A percentile compares a stretch with the other conserved stretches of the same genome.
These are phyloP conservation scores for Xylota sylvarum DNA, from an alignment of 2,888 invertebrate genomes.

Conservation along the genomic window DNA sequence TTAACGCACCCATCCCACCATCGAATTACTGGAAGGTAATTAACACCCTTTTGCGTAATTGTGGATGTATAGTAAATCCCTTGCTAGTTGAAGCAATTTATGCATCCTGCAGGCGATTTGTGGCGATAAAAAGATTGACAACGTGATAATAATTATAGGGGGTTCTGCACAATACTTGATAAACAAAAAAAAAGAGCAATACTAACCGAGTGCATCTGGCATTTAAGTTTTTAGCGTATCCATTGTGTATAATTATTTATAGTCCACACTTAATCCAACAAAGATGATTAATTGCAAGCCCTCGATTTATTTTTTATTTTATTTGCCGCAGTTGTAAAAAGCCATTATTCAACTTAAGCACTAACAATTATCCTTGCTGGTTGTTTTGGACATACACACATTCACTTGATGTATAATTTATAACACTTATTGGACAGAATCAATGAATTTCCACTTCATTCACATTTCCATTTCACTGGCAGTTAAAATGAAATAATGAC, in stretches of 20 bases:
- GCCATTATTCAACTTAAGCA: conserved; percentile 24
- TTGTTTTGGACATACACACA: conserved; percentile 1
- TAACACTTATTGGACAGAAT: conserved; percentile 29
- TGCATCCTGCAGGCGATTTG: neutral
- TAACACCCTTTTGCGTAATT: conserved; percentile 49
- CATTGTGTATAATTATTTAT: conserved; percentile 51
- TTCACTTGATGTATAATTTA: conserved; percentile 40
- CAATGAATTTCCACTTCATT: conserved; percentile 38
- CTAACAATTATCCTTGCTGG: conserved; percentile 25
- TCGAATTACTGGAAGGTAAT: conserved; percentile 56
- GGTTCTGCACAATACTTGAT: neutral
- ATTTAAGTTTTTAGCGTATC: conserved; percentile 46
- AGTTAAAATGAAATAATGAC: conserved; percentile 44
- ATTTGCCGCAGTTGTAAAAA: conserved; percentile 29
- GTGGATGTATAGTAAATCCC: conserved; percentile 2
- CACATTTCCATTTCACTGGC: conserved; percentile 13
- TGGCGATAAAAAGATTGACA: neutral
- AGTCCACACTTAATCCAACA: conserved; percentile 59
- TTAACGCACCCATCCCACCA: conserved; percentile 39
- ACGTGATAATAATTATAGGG: neutral
- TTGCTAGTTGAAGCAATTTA: neutral
- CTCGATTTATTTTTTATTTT: conserved; percentile 7
- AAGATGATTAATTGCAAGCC: conserved; percentile 37
- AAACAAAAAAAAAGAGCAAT: conserved; percentile 4
- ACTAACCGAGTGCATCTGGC: conserved; percentile 50